phyloP scores from a whole-genome alignment of 2,797 vertebrate genomes.

The Rhyacichthys aspro region DNA sequence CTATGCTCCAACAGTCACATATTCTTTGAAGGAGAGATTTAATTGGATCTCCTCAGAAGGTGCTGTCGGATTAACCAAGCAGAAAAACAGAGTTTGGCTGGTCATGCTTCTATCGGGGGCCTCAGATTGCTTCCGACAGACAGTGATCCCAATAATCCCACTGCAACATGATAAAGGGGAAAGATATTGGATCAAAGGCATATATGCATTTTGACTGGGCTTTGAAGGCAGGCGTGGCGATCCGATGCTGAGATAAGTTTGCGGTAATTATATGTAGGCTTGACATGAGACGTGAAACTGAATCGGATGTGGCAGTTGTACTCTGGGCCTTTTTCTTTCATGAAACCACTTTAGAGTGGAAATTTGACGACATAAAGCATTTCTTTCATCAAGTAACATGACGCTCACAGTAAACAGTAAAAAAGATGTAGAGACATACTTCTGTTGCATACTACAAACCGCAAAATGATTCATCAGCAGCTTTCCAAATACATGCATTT shows the following conservation, averaged over 20 bases:
- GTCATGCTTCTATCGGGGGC: slow-evolving; percentile 74
- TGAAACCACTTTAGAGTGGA: neutral
- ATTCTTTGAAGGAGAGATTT: slow-evolving; percentile 82
- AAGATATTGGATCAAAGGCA: slow-evolving; percentile 71
- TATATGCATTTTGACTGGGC: slow-evolving; percentile 60
- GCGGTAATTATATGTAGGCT: slow-evolving; percentile 51
- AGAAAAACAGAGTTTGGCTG: slow-evolving; percentile 78
- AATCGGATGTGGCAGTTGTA: slow-evolving; percentile 29
- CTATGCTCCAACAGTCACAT: slow-evolving; percentile 71
- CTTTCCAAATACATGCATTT: too few species aligned
- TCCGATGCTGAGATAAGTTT: slow-evolving; percentile 58
- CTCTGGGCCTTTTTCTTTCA: slow-evolving; percentile 7
- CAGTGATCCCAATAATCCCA: slow-evolving; percentile 74
- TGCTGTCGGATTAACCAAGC: slow-evolving; percentile 83
- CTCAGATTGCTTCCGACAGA: slow-evolving; percentile 77
- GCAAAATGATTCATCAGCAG: too few species aligned
- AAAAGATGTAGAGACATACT: neutral
- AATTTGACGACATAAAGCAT: neutral
- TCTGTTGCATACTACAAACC: too few species aligned
- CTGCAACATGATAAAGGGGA: slow-evolving; percentile 65
- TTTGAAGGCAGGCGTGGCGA: slow-evolving; percentile 55
- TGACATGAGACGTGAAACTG: slow-evolving; percentile 38
- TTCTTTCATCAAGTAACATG: neutral
- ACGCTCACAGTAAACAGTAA: neutral
- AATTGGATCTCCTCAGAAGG: slow-evolving; percentile 83